Conservation (phyloP, 1,140 invertebrate species). For the Pentalonia nigronervosa region DNA sequence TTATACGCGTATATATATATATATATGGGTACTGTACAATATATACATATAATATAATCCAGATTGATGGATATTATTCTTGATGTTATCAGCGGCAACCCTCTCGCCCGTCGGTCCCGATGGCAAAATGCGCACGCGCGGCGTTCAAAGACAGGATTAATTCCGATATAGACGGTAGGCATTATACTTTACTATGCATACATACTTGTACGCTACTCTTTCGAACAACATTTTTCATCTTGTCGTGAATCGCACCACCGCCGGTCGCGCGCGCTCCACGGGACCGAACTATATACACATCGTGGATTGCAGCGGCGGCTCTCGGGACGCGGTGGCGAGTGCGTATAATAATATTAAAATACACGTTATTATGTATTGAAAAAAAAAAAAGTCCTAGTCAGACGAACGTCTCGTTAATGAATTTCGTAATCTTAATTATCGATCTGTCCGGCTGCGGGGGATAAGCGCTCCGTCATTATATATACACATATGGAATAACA, state of each 20-base stretch:
- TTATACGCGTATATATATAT: not conserved
- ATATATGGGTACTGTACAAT: no score
- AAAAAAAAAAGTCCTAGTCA: no score
- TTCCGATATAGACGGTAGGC: constrained; percentile 13
- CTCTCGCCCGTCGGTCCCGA: not conserved
- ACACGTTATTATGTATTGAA: not conserved
- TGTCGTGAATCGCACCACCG: not conserved
- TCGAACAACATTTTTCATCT: constrained; percentile 46
- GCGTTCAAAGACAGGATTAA: constrained; percentile 24
- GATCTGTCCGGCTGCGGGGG: constrained; percentile 50
- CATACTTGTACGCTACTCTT: not conserved
- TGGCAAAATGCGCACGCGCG: not conserved
- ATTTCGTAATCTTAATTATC: constrained; percentile 57
- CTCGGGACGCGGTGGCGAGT: no score
- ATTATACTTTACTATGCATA: not conserved
- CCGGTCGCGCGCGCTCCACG: not conserved
- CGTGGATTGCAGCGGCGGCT: no score
- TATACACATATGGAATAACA: not conserved
- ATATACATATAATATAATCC: constrained; percentile 19
- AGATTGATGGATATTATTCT: constrained; percentile 56
- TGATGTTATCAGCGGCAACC: not conserved
- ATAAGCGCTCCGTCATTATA: constrained; percentile 45
- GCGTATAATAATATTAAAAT: not conserved
- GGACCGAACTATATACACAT: not conserved
- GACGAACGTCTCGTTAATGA: constrained; percentile 46